Conservation (phyloP, 1,140 invertebrate species). For the Caenorhabditis brenneri region DNA sequence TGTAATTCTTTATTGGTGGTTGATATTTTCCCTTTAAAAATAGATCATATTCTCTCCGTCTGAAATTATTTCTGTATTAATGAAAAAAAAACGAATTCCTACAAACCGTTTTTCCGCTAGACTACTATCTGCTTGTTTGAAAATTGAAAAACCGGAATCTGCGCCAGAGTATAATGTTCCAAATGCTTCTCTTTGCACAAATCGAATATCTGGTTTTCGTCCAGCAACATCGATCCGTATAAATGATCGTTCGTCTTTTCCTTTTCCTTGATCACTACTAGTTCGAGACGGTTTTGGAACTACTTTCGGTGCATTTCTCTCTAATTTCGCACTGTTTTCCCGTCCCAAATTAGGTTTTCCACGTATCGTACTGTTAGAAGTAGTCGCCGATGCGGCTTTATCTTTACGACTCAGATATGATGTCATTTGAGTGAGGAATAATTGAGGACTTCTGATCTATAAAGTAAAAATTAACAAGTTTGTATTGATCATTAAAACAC, state of each 20-base stretch:
- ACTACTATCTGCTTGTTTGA: neutral
- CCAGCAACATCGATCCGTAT: neutral
- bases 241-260: neutral
- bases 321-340: neutral
- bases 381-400: neutral
- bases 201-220: neutral
- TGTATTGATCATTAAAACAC: neutral
- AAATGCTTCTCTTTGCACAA: neutral
- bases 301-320: neutral
- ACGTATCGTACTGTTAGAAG: neutral
- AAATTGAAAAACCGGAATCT: neutral
- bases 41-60: neutral
- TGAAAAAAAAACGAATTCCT: no score
- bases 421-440: neutral
- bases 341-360: neutral
- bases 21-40: neutral
- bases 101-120: neutral
- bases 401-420: neutral
- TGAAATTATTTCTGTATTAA: no score
- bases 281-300: neutral
- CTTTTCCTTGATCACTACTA: neutral
- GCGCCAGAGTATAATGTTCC: neutral
- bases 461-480: neutral
- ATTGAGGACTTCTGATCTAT: neutral
- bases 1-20: neutral